Base-by-base conservation (phyloP, 2,113 vertebrate genomes). In the Apodemus speciosus region DNA sequence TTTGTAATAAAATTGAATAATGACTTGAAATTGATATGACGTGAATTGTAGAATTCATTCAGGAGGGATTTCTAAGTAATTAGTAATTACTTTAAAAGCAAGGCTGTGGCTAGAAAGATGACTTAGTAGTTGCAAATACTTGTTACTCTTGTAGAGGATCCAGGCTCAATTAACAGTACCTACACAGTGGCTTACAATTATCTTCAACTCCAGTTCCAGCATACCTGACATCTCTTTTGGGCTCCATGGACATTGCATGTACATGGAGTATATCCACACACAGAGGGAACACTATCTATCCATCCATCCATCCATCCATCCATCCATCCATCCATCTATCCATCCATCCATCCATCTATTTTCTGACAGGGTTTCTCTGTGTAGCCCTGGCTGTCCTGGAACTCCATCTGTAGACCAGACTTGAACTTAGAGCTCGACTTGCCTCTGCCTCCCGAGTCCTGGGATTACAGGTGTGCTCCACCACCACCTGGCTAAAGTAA, bases 41-140 rank as follows among this genome's bases (percentile, higher is more conserved):
- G 79, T 90, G 75, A 95, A 73, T 91, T 38, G 66, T 13, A n/a
- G 25, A 76, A 62, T 53, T 93, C 11, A 51, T 79, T 77, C n/a
- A 89, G 20, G 32, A 84, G 21, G 71, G 51, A 49, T 38, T 51
- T 49, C 62, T 91, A 6, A 88, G 27, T 13, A 75, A 89, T 58
- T 53, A 80, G 10, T 56, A 76, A 89, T 20, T 10, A 0, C 92
- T 95, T 84, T 85, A 49, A 85, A 60, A 49, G 35, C 40, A 66
- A 85, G 60, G 81, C 81, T 84, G 27, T 83, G 56, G 56, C 14
- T 30, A 62, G 38, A 62, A 43, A 62, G 80, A 62, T 30, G 25
- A 25, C 56, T 62, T 43, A 83, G 27, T 30, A 60, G 79, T 60
- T 81, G n/a, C 27, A 14, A 40, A 25, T 38, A 81, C 38, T 30